These are phyloP conservation scores for Pimephales promelas DNA, from an alignment of 2,113 vertebrate species.

Conservation along the genomic window DNA sequence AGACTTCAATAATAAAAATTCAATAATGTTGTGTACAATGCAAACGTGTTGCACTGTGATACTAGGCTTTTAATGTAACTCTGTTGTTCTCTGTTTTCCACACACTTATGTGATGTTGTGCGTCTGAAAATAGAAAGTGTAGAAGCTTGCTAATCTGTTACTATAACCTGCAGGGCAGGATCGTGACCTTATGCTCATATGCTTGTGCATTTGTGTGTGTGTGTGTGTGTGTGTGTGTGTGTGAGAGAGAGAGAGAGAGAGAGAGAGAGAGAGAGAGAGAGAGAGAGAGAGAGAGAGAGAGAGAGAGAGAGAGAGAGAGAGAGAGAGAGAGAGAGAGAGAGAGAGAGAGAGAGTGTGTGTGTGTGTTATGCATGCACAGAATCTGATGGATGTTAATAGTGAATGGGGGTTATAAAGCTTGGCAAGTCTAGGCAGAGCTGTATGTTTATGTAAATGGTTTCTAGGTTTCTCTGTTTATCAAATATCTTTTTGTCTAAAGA, in stretches of 20 bases:
- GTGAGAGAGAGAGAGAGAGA: background rate
- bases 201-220: conserved; percentile 49
- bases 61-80: background rate
- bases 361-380: background rate
- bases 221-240: background rate
- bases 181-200: conserved; percentile 48
- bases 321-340: too few species aligned
- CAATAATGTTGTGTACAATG: background rate
- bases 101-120: conserved; percentile 48
- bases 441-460: conserved; percentile 1
- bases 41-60: background rate
- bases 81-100: conserved; percentile 7
- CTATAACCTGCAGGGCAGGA: conserved; percentile 54
- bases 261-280: too few species aligned
- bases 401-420: background rate
- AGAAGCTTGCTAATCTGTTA: conserved; percentile 60
- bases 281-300: too few species aligned
- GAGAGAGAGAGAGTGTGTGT: too few species aligned
- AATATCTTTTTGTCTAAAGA: background rate
- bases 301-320: too few species aligned
- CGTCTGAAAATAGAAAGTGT: conserved; percentile 52
- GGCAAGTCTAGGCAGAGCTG: conserved; percentile 9
- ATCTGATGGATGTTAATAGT: background rate
- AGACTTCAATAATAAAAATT: too few species aligned
- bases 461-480: conserved; percentile 15